These are phyloP conservation scores for Philaethria dido DNA, from an alignment of 2,888 invertebrate genomes.

Conservation along the genomic window DNA sequence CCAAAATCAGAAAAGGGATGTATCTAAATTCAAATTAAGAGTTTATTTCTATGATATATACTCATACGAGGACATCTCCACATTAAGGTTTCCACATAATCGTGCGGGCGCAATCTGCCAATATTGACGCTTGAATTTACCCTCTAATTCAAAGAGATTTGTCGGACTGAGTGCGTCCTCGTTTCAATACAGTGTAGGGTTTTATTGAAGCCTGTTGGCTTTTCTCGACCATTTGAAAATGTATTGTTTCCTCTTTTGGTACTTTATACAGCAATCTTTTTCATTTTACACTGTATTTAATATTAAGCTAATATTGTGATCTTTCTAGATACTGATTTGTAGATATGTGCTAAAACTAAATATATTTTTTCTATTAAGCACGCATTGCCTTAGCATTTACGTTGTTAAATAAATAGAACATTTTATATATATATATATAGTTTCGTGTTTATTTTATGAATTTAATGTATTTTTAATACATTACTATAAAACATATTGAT, in stretches of 20 bases:
- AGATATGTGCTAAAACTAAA: no score
- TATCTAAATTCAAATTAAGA: neutral
- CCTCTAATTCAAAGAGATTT: constrained; percentile 42
- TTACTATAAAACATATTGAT: no score
- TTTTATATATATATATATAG: no score
- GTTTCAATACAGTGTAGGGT: constrained; percentile 32
- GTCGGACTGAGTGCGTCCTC: constrained; percentile 31
- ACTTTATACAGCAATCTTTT: neutral
- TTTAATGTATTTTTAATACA: no score
- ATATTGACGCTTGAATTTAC: constrained; percentile 38
- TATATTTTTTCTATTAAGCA: no score
- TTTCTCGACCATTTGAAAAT: constrained; percentile 14
- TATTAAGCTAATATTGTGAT: no score
- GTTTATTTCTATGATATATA: neutral
- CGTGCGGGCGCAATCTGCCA: constrained; percentile 35
- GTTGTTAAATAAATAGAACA: no score
- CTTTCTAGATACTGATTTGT: no score
- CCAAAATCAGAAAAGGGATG: neutral
- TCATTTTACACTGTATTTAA: neutral
- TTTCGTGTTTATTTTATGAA: no score
- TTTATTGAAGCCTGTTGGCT: constrained; percentile 30
- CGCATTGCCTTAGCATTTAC: no score
- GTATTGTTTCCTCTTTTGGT: constrained; percentile 6
- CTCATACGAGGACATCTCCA: neutral
- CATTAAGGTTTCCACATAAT: constrained; percentile 25